A percentile compares a stretch with the other conserved stretches of the same genome.
Evolutionary conservation across 2,888 invertebrate species (phyloP).

Genomic region (Synergus laeviventris): DNA sequence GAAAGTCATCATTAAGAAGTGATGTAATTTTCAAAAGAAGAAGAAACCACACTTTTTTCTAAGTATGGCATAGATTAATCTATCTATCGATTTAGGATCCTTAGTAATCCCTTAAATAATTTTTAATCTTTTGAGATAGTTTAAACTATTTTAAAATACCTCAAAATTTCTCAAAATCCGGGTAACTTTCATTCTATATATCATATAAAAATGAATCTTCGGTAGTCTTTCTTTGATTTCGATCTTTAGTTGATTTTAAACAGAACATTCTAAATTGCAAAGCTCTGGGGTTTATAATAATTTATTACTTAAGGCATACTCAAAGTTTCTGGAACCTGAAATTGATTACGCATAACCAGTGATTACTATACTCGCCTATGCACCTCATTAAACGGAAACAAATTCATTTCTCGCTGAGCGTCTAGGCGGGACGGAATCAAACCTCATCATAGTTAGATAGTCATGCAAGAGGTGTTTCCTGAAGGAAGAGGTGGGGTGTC

Average conservation of each 20-base stretch:
- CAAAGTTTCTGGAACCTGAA: not conserved
- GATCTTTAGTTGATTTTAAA: too few relatives aligned
- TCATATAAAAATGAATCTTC: too few relatives aligned
- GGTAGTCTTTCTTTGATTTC: too few relatives aligned
- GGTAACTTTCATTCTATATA: too few relatives aligned
- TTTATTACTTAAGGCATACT: not conserved
- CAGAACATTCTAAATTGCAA: too few relatives aligned
- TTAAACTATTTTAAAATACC: too few relatives aligned
- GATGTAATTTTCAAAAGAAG: conserved; percentile 1
- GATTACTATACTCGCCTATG: not conserved
- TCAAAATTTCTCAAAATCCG: too few relatives aligned
- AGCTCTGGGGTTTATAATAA: not conserved
- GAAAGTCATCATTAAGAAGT: not conserved
- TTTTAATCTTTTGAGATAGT: too few relatives aligned
- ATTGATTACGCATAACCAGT: not conserved
- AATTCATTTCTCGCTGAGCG: conserved; percentile 22
- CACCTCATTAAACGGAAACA: conserved; percentile 25
- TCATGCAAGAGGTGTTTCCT: conserved; percentile 52
- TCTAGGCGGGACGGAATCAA: conserved; percentile 20
- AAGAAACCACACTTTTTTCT: not conserved
- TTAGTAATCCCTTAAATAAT: too few relatives aligned
- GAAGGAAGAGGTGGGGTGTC: conserved; percentile 47
- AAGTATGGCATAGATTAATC: not conserved
- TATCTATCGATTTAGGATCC: too few relatives aligned
- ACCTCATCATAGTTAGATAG: conserved; percentile 43